Conservation (phyloP, 2,888 invertebrate genomes). For the Oligia fasciuncula region DNA sequence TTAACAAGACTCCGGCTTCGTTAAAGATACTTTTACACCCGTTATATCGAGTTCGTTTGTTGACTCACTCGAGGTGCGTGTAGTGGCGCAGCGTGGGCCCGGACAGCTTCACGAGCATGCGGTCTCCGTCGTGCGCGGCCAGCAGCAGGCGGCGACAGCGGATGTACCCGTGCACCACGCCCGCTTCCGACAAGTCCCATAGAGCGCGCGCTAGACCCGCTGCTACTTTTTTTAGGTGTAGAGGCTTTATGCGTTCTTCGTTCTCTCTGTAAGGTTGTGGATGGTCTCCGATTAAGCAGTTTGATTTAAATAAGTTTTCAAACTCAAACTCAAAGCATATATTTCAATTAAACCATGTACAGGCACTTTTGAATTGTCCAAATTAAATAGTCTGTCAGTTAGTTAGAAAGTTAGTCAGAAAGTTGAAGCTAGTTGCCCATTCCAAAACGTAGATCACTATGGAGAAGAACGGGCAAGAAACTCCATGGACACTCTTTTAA, state of each 20-base stretch:
- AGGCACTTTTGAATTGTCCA: too few species aligned
- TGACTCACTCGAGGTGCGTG: constrained; percentile 91
- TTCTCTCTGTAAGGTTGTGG: constrained; percentile 66
- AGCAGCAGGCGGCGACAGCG: constrained; percentile 95
- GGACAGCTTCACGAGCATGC: constrained; percentile 94
- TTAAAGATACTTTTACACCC: too few species aligned
- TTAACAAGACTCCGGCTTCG: not conserved
- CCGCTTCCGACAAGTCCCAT: constrained; percentile 96
- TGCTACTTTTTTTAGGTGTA: constrained; percentile 95
- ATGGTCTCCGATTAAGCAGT: not conserved
- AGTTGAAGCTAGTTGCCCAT: too few species aligned
- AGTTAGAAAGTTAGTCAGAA: too few species aligned
- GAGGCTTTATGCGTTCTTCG: constrained; percentile 88
- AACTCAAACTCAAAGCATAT: too few species aligned
- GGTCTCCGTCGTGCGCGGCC: constrained; percentile 91
- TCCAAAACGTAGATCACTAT: too few species aligned
- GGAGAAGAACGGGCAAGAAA: too few species aligned
- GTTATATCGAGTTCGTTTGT: not conserved
- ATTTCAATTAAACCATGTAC: too few species aligned
- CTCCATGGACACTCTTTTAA: too few species aligned
- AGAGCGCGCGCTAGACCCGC: constrained; percentile 95
- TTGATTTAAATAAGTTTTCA: not conserved
- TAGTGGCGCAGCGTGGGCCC: constrained; percentile 94
- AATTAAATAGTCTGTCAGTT: too few species aligned
- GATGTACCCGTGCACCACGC: constrained; percentile 95